Conservation (phyloP, 2,888 invertebrate genomes). For the Argyra leucocephala region DNA sequence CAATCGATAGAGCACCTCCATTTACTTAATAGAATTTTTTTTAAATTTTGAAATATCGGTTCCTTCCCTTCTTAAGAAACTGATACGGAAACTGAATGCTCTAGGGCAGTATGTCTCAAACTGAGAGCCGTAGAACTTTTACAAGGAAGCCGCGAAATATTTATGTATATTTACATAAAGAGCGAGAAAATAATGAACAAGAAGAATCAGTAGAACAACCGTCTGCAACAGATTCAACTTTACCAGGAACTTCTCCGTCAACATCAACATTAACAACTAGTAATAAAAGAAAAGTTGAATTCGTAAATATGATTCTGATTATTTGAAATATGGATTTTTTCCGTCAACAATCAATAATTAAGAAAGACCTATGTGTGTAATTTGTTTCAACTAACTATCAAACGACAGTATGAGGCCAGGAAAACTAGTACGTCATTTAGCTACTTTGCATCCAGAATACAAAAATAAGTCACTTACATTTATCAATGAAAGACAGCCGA, state of each 20-base stretch:
- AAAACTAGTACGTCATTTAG: constrained; percentile 8
- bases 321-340: constrained; percentile 8
- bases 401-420: constrained; percentile 6
- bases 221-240: neutral
- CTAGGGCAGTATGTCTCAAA: too few relatives aligned
- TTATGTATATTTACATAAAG: too few relatives aligned
- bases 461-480: constrained; percentile 8
- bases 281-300: neutral
- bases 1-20: too few relatives aligned
- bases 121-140: too few relatives aligned
- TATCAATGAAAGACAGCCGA: neutral
- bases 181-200: constrained; percentile 4
- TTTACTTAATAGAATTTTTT: too few relatives aligned
- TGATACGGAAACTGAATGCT: too few relatives aligned
- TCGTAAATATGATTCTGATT: constrained; percentile 9
- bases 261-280: constrained; percentile 8
- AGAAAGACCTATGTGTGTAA: constrained; percentile 9
- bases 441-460: constrained; percentile 7
- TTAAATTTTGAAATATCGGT: too few relatives aligned
- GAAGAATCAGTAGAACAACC: neutral
- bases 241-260: neutral
- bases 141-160: too few relatives aligned
- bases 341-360: constrained; percentile 4
- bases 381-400: constrained; percentile 8
- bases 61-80: too few relatives aligned